Base-by-base conservation (phyloP, 2,113 vertebrate genomes). In the Rhadina sibilatrix region DNA sequence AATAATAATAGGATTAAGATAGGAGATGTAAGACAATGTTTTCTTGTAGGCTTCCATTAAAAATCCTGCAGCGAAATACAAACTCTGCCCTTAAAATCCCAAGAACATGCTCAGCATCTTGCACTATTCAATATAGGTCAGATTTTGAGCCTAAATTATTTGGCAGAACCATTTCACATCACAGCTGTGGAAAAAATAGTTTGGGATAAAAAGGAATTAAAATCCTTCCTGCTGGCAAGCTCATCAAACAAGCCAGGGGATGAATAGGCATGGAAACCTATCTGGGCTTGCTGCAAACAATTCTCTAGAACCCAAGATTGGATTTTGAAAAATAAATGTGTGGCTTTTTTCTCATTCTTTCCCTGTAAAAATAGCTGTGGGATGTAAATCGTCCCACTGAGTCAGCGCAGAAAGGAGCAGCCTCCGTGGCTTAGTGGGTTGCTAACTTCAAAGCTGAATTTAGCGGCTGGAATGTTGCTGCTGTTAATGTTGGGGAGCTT, bases 391-490 rank as follows among this genome's bases (percentile, higher is more conserved):
- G 35, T 77, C 81, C 81, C 84, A 74, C 91, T 91, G 93, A 96
- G 89, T 90, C 93, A 93, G 91, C 12, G 3, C 66, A 49, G 96
- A 70, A 30, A 54, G 94, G 38, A 91, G 86, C 92, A 81, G 83
- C 94, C 93, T 93, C 80, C 83, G 2, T 38, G 52, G 70, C 94
- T 90, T 74, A 50, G 84, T 72, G 94, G 70, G 77, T 50, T 95
- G 91, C 87, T 72, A 54, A 89, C 94, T 96, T 94, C 91, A 91
- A 90, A 94, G 94, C 94, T 57, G 87, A 91, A 79, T 94, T 91
- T 71, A 72, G 81, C 0, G 3, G 33, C 15, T 72, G 53, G 57
- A 65, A 31, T 13, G 54, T 25, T 57, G 63, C 53, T 95, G 93
- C 91, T 83, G 63, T 42, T 88, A 11, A 5, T 46, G 84, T 38